Evolutionary conservation across 2,888 invertebrate genomes (phyloP), one percentile per base, ranked within the genome.

Genomic region (Balanococcus diminutus): DNA sequence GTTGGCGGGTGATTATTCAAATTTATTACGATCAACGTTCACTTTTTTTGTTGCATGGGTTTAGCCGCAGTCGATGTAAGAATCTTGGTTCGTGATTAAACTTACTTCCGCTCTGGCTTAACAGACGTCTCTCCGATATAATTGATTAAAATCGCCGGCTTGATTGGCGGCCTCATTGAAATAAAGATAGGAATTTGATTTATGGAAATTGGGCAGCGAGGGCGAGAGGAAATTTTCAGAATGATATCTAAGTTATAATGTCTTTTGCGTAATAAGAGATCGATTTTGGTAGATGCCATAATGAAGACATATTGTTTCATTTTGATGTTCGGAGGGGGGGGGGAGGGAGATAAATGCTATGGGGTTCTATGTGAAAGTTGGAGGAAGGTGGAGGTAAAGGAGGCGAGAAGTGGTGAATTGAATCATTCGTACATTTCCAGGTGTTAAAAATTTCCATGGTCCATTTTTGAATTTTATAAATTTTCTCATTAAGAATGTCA

Each of bases 21-120:
- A 67, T 67, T 67, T 67, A 67, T 67, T 67, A 67, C 28, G 28
- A 67, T 67, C 61, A n/a, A 67, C 61, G 61, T 67, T 67, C 61
- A 67, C 61, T 67, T 67, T 51, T 67, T 67, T 9, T 28, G 61
- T 28, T 25, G 61, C 14, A 11, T 28, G 61, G 25, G 61, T 9
- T 67, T 28, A 67, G 61, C 61, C 61, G n/a, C n/a, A n/a, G n/a
- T n/a, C n/a, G n/a, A n/a, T 14, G 61, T 25, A 67, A 28, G 61
- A 67, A 67, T 67, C 61, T 25, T 2, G 46, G 8, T 51, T 51
- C 51, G 51, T 51, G 51, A 51, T n/a, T 51, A n/a, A 51, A 51
- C 3, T 19, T 67, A 67, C 61, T 67, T 67, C 61, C 61, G 61
- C 61, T 67, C 61, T 67, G 61, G 25, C 28, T 67, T 4, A 67